A percentile compares a stretch with the other conserved stretches of the same genome.
Conservation (phyloP, 2,113 vertebrate species). For the Zosterops hypoxanthus region DNA sequence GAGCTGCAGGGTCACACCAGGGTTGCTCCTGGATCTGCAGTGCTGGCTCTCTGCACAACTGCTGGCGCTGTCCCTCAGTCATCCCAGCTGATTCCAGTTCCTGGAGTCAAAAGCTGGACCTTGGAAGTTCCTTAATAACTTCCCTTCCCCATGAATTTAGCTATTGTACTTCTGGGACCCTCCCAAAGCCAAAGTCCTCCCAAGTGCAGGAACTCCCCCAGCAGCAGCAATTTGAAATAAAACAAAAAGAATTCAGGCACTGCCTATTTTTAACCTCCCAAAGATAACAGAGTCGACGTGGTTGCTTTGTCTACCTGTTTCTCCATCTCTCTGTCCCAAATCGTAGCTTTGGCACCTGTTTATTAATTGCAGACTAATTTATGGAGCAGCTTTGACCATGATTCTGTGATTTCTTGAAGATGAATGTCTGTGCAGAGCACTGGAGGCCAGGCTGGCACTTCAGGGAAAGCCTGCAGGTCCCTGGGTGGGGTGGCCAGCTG, state of each 20-base stretch:
- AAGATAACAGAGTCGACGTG: neutral
- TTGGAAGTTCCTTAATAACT: conserved; percentile 17
- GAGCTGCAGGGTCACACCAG: neutral
- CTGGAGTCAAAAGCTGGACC: neutral
- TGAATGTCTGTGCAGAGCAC: neutral
- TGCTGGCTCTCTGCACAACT: neutral
- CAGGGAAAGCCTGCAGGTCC: neutral
- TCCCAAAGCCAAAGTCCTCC: neutral
- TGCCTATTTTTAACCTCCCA: conserved; percentile 10
- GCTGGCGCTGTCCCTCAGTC: neutral
- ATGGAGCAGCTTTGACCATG: neutral
- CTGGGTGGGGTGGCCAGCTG: neutral
- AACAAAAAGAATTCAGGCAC: conserved; percentile 26
- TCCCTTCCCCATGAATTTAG: neutral
- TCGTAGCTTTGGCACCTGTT: neutral
- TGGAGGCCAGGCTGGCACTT: neutral
- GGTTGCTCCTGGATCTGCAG: neutral
- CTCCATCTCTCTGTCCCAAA: neutral
- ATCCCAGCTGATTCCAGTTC: neutral
- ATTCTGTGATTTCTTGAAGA: neutral
- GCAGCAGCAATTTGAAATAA: conserved; percentile 15
- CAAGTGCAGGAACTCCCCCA: conserved; percentile 8
- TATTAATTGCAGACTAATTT: neutral
- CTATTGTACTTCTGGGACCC: conserved; percentile 7
- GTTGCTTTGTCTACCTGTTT: conserved; percentile 53